phyloP scores from a whole-genome alignment of 2,888 invertebrate species.

The Sphaerophoria rueppellii region DNA sequence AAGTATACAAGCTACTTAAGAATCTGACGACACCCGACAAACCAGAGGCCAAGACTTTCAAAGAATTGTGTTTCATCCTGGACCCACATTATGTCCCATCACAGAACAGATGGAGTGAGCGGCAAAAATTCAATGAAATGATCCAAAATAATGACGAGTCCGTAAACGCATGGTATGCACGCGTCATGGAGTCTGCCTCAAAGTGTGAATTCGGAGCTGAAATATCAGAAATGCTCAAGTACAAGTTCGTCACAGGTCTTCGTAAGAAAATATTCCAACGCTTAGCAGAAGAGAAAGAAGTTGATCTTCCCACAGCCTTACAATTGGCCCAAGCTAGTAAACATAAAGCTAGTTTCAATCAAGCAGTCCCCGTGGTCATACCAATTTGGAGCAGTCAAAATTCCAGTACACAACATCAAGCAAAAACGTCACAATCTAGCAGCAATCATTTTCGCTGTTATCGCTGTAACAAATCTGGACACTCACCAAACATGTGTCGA shows the following conservation, averaged over 20 bases:
- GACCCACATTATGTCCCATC: slow-evolving; percentile 28
- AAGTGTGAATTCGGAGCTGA: slow-evolving; percentile 29
- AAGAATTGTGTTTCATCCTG: slow-evolving; percentile 12
- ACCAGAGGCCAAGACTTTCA: slow-evolving; percentile 11
- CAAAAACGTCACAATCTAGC: no score
- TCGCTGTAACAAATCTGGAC: no score
- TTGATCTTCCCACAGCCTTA: slow-evolving; percentile 17
- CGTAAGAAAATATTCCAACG: slow-evolving; percentile 30
- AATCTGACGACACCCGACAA: slow-evolving; percentile 20
- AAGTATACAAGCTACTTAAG: slow-evolving; percentile 11
- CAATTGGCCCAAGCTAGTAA: no score
- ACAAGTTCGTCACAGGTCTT: slow-evolving; percentile 31
- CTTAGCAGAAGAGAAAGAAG: slow-evolving; percentile 29
- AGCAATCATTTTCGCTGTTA: no score
- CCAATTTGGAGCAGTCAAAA: no score
- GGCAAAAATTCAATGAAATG: slow-evolving; percentile 22
- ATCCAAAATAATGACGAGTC: slow-evolving; percentile 16
- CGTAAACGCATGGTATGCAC: slow-evolving; percentile 8
- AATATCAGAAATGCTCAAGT: slow-evolving; percentile 21
- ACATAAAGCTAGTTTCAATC: no score
- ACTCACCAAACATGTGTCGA: no score
- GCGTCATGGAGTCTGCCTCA: slow-evolving; percentile 27
- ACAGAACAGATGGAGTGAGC: slow-evolving; percentile 27
- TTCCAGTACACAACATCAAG: no score
- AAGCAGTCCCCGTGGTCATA: no score